These are phyloP conservation scores for Drosophila virilis DNA, from an alignment of 1,140 invertebrate species.

Conservation along the genomic window DNA sequence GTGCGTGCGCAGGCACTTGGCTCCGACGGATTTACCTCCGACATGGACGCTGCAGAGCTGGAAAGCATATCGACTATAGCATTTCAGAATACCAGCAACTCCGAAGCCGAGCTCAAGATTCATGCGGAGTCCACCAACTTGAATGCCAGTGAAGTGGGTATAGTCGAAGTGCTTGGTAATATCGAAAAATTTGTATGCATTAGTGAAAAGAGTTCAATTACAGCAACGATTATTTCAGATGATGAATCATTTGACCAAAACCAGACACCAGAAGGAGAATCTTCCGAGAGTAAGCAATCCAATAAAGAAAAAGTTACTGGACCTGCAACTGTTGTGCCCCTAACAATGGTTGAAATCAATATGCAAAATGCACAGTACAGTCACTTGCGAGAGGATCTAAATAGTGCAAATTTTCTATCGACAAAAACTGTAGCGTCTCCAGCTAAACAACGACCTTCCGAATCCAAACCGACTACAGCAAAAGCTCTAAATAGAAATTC, in stretches of 20 bases:
- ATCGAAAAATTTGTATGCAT: neutral
- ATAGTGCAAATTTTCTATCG: conserved; percentile 22
- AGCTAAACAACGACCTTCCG: neutral
- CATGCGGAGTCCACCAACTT: neutral
- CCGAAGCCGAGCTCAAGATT: neutral
- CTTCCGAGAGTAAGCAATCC: neutral
- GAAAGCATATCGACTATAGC: conserved; percentile 10
- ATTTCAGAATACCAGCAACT: neutral
- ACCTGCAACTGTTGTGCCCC: neutral
- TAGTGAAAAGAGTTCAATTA: neutral
- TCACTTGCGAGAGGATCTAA: conserved; percentile 50
- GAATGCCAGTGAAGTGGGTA: neutral
- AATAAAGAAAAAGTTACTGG: neutral
- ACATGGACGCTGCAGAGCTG: conserved; percentile 19
- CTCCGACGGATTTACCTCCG: conserved; percentile 38
- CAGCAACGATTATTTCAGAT: conserved; percentile 27
- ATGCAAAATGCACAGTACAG: conserved; percentile 49
- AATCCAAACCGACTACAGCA: neutral
- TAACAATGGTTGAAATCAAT: conserved; percentile 70
- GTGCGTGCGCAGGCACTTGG: conserved; percentile 15
- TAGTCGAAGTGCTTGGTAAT: conserved; percentile 53
- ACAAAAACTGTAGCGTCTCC: neutral
- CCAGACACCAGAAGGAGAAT: neutral
- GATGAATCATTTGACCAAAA: conserved; percentile 26
- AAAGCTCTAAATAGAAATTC: too few species aligned